phyloP scores from a whole-genome alignment of 2,888 invertebrate genomes.

The Raillietiella orientalis region DNA sequence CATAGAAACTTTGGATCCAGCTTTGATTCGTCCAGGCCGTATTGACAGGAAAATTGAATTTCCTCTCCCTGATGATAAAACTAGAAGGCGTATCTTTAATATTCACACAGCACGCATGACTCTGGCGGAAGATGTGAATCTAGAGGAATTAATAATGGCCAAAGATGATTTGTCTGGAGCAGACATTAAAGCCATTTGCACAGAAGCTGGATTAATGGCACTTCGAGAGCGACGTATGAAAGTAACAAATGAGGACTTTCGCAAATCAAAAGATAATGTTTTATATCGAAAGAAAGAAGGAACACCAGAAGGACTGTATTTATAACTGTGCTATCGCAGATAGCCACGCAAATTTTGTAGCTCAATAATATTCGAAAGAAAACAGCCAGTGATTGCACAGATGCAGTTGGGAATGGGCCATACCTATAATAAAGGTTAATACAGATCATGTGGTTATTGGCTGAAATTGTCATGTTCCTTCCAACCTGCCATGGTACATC shows the following conservation, averaged over 20 bases:
- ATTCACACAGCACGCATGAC: constrained; percentile 99
- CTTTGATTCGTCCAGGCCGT: constrained; percentile 87
- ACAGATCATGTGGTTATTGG: too few species aligned
- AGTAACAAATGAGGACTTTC: constrained; percentile 96
- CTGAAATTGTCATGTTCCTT: too few species aligned
- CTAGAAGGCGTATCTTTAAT: constrained; percentile 77
- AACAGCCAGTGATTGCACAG: too few species aligned
- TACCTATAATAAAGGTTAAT: too few species aligned
- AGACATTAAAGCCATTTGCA: constrained; percentile 94
- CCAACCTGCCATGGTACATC: constrained; percentile 46
- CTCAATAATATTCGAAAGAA: too few species aligned
- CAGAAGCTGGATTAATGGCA: constrained; percentile 95
- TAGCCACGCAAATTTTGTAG: not conserved
- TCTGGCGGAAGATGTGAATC: constrained; percentile 73
- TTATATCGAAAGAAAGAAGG: constrained; percentile 97
- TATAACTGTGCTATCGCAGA: constrained; percentile 22
- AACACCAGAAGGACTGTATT: constrained; percentile 90
- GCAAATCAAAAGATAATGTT: constrained; percentile 96
- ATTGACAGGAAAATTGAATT: constrained; percentile 99
- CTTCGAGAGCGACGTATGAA: constrained; percentile 93
- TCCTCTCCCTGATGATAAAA: constrained; percentile 94
- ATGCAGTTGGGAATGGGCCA: too few species aligned
- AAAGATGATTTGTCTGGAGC: constrained; percentile 98
- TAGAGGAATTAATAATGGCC: constrained; percentile 90
- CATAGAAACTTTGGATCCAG: constrained; percentile 94